These are phyloP conservation scores for Halictus quadricinctus DNA, from an alignment of 2,888 invertebrate genomes.

Conservation along the genomic window DNA sequence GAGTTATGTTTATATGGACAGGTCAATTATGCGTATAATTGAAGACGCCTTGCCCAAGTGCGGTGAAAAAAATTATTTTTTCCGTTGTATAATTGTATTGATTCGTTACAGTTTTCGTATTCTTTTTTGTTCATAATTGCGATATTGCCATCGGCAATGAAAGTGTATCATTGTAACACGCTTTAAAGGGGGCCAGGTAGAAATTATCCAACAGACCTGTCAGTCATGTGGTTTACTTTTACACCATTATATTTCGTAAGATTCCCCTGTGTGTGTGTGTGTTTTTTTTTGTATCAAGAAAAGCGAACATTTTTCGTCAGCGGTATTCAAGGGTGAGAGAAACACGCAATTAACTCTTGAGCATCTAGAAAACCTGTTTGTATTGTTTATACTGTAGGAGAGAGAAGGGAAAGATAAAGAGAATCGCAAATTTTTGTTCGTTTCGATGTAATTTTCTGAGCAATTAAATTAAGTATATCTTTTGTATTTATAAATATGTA, in stretches of 20 bases:
- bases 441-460: too few species aligned
- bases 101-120: slow-evolving; percentile 1
- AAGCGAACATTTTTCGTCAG: neutral
- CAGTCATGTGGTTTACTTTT: slow-evolving; percentile 16
- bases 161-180: slow-evolving; percentile 22
- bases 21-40: neutral
- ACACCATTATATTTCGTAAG: slow-evolving; percentile 9
- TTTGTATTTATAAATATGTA: too few species aligned
- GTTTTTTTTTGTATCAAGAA: neutral
- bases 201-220: slow-evolving; percentile 23
- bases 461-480: too few species aligned
- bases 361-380: neutral
- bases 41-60: neutral
- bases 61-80: neutral
- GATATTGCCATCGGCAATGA: slow-evolving; percentile 35
- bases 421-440: too few species aligned
- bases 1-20: neutral
- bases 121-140: neutral
- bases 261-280: neutral
- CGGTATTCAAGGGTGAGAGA: neutral
- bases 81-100: neutral
- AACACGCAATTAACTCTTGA: neutral
- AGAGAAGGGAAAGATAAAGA: neutral
- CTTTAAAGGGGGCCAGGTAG: neutral
- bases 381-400: neutral